A percentile compares a stretch with the other conserved stretches of the same genome.
Evolutionary conservation across 2,113 vertebrate genomes (phyloP).

Genomic region (Microtus montanus): DNA sequence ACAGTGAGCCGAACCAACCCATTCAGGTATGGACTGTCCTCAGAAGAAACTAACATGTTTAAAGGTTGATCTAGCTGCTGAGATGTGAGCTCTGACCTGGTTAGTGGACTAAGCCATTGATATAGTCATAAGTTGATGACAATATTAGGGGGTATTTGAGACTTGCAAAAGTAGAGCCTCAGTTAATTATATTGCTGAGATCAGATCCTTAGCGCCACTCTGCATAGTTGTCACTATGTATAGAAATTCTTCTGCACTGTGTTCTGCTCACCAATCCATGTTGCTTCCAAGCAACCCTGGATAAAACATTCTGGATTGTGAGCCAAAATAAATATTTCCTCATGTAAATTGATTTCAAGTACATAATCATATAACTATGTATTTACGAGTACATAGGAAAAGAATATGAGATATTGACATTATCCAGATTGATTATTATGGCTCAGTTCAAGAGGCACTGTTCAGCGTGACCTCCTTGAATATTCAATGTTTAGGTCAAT

Average conservation of each 20-base stretch:
- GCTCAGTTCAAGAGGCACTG: background rate
- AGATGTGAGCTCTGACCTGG: background rate
- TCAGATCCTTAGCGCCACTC: too few relatives aligned
- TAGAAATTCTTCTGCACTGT: background rate
- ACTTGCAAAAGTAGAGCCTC: background rate
- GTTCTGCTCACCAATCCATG: background rate
- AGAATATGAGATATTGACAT: background rate
- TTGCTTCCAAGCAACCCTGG: background rate
- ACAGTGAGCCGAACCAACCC: background rate
- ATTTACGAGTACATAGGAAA: background rate
- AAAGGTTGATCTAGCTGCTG: background rate
- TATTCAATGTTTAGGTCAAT: background rate
- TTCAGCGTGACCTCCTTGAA: background rate
- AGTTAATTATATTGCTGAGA: background rate
- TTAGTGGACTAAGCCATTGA: background rate
- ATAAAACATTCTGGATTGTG: background rate
- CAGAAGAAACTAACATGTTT: background rate
- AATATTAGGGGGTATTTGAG: background rate
- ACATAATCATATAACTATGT: background rate
- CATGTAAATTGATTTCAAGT: background rate
- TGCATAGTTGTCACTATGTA: too few relatives aligned
- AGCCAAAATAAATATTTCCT: background rate
- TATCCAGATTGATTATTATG: background rate
- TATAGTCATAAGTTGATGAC: background rate
- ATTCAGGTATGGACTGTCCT: background rate